Conservation (phyloP, 1,140 invertebrate genomes). For the Pseudomyrmex sp. region DNA sequence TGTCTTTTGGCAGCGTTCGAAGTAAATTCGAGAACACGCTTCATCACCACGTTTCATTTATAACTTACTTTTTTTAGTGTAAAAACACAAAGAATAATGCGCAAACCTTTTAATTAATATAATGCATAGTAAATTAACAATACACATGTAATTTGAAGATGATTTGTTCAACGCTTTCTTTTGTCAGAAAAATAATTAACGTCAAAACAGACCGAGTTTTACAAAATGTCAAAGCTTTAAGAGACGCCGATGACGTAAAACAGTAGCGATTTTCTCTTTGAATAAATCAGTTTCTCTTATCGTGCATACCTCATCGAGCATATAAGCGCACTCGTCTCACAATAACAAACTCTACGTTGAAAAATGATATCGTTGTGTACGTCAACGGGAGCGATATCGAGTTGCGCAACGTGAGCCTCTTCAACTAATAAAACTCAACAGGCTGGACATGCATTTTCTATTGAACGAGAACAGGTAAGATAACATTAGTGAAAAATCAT, state of each 20-base stretch:
- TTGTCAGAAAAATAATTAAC: slow-evolving; percentile 3
- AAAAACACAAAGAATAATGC: neutral
- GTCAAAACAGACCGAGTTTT: neutral
- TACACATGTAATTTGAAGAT: neutral
- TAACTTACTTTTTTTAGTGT: neutral
- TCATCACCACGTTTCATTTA: neutral
- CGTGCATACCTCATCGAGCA: neutral
- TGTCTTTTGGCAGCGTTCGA: neutral
- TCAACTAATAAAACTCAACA: slow-evolving; percentile 54
- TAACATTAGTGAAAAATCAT: neutral
- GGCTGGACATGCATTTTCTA: slow-evolving; percentile 2
- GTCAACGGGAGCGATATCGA: slow-evolving; percentile 26
- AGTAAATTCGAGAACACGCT: slow-evolving; percentile 3
- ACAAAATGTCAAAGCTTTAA: too few relatives aligned
- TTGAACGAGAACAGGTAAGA: neutral
- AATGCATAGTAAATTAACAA: too few relatives aligned
- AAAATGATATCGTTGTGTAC: slow-evolving; percentile 52
- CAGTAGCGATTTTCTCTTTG: neutral
- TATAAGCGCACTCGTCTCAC: slow-evolving; percentile 41
- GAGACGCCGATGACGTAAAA: neutral
- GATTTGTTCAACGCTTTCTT: neutral
- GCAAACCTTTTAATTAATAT: neutral
- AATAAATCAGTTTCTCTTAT: slow-evolving; percentile 35
- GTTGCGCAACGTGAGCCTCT: slow-evolving; percentile 49
- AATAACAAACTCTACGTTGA: slow-evolving; percentile 42